phyloP scores from a whole-genome alignment of 2,797 vertebrate species.

The Pteropus rufus region DNA sequence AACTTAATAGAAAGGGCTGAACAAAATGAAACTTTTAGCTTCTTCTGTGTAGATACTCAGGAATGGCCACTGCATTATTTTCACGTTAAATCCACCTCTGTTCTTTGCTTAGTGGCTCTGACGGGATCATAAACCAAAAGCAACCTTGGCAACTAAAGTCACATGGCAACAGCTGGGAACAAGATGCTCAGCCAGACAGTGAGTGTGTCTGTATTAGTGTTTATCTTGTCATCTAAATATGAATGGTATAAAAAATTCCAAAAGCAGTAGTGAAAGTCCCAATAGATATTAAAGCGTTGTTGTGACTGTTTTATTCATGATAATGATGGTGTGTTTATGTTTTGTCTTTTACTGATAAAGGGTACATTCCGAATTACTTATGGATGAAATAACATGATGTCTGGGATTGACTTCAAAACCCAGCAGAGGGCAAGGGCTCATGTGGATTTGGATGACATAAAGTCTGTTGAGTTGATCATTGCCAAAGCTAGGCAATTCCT shows the following conservation, averaged over 20 bases:
- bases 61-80: background rate
- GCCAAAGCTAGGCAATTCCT: background rate
- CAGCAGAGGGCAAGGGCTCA: background rate
- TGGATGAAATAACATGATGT: background rate
- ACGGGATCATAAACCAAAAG: background rate
- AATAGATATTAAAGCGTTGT: background rate
- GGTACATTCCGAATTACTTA: background rate
- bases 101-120: background rate
- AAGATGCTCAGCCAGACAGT: fast-evolving
- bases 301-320: background rate
- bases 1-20: background rate
- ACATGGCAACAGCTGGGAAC: background rate
- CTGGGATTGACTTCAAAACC: background rate
- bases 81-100: background rate
- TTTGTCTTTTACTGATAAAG: background rate
- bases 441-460: background rate
- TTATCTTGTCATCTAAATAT: background rate
- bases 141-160: background rate
- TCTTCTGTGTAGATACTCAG: background rate
- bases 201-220: background rate
- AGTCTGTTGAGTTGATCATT: background rate
- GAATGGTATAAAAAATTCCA: background rate
- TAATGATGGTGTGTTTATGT: background rate
- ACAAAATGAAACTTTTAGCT: background rate
- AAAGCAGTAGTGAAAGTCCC: background rate